phyloP scores from a whole-genome alignment of 2,113 vertebrate species.

The Entomyzon cyanotis region DNA sequence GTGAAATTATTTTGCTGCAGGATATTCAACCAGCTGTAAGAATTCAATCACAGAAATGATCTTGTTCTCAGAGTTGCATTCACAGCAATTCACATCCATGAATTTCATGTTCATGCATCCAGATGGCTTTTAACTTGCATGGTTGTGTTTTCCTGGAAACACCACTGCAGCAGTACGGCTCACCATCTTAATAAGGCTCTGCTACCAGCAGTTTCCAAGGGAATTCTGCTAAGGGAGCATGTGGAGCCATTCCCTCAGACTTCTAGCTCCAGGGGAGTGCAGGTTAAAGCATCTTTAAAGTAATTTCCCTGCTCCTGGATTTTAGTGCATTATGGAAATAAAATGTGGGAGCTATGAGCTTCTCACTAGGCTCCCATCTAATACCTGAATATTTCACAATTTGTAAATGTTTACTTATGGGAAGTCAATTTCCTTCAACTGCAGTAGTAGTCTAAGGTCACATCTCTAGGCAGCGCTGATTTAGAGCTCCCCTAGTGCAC shows the following conservation, averaged over 20 bases:
- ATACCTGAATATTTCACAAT: not conserved
- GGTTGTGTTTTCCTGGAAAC: not conserved
- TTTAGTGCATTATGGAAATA: not conserved
- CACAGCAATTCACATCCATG: not conserved
- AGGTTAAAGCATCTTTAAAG: not conserved
- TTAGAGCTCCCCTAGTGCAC: not conserved
- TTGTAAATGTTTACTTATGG: not conserved
- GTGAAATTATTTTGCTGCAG: not conserved
- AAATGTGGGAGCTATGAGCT: not conserved
- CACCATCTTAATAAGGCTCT: not conserved
- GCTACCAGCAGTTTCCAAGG: not conserved
- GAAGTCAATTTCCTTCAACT: not conserved
- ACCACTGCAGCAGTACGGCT: not conserved
- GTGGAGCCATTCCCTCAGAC: not conserved
- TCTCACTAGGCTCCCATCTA: not conserved
- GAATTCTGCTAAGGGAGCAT: not conserved
- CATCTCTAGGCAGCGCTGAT: not conserved
- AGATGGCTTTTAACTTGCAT: not conserved
- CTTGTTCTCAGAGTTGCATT: not conserved
- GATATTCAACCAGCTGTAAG: not conserved
- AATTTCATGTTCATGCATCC: not conserved
- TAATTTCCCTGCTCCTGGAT: not conserved
- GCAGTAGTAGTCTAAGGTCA: not conserved
- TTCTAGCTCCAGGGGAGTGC: not conserved
- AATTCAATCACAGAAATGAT: not conserved